These are phyloP conservation scores for Tanytarsus gracilentus DNA, from an alignment of 2,888 invertebrate genomes.

Conservation along the genomic window DNA sequence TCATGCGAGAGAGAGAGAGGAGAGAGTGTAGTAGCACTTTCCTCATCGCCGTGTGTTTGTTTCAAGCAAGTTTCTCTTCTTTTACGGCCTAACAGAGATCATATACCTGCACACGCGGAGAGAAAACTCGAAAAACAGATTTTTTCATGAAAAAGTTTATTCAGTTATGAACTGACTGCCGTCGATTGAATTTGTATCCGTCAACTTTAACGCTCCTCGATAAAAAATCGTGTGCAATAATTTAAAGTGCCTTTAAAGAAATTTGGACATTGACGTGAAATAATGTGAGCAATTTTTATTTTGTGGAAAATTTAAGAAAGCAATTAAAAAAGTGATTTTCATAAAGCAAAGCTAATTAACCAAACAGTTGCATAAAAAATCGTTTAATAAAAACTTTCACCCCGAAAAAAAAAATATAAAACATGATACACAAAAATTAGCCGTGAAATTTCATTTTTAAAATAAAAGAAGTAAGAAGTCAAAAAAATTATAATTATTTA, in stretches of 20 bases:
- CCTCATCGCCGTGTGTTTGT: too few relatives aligned
- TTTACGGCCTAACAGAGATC: too few relatives aligned
- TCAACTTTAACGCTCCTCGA: too few relatives aligned
- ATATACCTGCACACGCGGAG: background rate
- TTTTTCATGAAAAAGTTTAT: conserved; percentile 14
- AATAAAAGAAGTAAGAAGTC: background rate
- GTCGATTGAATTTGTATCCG: conserved; percentile 14
- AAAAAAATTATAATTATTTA: background rate
- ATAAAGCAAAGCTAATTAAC: background rate
- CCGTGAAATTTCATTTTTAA: background rate
- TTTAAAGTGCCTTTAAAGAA: background rate
- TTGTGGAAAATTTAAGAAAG: too few relatives aligned
- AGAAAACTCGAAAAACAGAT: conserved; percentile 3
- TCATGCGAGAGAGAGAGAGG: too few relatives aligned
- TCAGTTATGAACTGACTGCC: conserved; percentile 25
- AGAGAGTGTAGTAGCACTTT: too few relatives aligned
- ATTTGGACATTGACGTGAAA: too few relatives aligned
- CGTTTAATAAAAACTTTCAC: background rate
- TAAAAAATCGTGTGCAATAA: conserved; percentile 5
- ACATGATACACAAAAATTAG: conserved; percentile 9
- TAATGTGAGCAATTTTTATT: too few relatives aligned
- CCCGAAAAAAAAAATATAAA: background rate
- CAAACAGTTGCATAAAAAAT: conserved; percentile 4
- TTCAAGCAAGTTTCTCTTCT: too few relatives aligned
- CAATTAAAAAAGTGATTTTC: background rate